Conservation (phyloP, 2,113 vertebrate species). For the Rissa tridactyla region DNA sequence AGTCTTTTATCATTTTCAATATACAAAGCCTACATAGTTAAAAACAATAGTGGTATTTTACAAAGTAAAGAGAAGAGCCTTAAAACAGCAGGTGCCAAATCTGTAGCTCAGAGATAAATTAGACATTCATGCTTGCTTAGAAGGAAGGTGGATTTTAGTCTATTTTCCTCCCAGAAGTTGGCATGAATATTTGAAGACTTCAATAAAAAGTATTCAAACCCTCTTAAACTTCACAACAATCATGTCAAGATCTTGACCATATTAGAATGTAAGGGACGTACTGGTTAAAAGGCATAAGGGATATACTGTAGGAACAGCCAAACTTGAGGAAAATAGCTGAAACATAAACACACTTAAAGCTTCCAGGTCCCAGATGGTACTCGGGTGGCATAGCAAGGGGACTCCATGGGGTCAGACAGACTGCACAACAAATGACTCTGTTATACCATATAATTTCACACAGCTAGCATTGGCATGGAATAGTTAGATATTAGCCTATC, state of each 20-base stretch:
- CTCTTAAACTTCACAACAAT: not conserved
- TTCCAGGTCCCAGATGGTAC: not conserved
- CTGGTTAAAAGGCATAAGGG: not conserved
- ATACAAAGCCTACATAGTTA: not conserved
- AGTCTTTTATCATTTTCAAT: not conserved
- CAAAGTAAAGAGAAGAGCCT: not conserved
- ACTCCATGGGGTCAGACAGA: not conserved
- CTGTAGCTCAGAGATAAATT: not conserved
- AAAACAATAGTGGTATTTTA: not conserved
- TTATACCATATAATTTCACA: not conserved
- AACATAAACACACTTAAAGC: not conserved
- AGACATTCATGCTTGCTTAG: not conserved
- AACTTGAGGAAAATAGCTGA: not conserved
- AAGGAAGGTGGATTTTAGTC: not conserved
- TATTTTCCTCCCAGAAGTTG: not conserved
- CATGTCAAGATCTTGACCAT: not conserved
- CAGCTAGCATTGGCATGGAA: not conserved
- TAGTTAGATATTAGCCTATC: not conserved
- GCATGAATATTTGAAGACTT: not conserved
- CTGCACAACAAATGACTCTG: not conserved
- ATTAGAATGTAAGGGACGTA: not conserved
- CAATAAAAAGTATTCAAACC: not conserved
- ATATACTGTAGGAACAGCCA: not conserved
- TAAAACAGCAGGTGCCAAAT: not conserved
- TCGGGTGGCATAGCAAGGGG: not conserved